Conservation (phyloP, 2,113 vertebrate genomes). For the Haemorhous mexicanus region DNA sequence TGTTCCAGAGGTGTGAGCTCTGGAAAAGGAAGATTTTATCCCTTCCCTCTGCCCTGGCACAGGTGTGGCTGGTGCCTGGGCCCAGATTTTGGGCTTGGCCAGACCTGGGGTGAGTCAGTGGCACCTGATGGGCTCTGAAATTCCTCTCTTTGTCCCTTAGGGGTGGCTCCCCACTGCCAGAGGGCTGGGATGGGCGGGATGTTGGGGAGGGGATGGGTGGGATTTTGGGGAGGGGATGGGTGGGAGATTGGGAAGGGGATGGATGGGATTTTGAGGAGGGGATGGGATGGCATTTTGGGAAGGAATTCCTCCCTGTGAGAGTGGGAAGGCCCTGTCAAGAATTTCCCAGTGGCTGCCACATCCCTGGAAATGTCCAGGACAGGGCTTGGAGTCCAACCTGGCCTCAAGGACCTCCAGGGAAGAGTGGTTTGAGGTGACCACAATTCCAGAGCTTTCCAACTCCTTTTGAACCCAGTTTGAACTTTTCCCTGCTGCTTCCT, state of each 20-base stretch:
- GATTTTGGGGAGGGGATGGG: too few relatives aligned
- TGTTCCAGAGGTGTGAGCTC: not conserved
- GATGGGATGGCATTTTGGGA: too few relatives aligned
- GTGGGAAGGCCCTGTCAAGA: too few relatives aligned
- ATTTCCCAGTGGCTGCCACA: not conserved
- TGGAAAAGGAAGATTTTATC: not conserved
- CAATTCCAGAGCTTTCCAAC: rapidly evolving
- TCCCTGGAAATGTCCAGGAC: not conserved
- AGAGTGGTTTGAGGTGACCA: rapidly evolving
- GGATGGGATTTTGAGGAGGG: too few relatives aligned
- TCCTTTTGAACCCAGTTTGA: rapidly evolving
- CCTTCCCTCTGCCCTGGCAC: not conserved
- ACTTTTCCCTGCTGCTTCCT: not conserved
- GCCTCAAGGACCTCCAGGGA: not conserved
- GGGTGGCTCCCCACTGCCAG: not conserved
- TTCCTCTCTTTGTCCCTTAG: not conserved
- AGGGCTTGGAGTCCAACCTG: not conserved
- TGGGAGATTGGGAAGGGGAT: too few relatives aligned
- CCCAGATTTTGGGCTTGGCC: not conserved
- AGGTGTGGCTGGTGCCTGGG: not conserved
- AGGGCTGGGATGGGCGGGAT: not conserved
- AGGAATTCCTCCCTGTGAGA: not conserved
- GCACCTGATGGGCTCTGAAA: not conserved
- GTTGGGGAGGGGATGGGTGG: not conserved
- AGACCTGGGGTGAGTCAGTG: not conserved